These are phyloP conservation scores for Eucidaris tribuloides DNA, from an alignment of 35 echinoderm and acorn worm species.

Conservation along the genomic window DNA sequence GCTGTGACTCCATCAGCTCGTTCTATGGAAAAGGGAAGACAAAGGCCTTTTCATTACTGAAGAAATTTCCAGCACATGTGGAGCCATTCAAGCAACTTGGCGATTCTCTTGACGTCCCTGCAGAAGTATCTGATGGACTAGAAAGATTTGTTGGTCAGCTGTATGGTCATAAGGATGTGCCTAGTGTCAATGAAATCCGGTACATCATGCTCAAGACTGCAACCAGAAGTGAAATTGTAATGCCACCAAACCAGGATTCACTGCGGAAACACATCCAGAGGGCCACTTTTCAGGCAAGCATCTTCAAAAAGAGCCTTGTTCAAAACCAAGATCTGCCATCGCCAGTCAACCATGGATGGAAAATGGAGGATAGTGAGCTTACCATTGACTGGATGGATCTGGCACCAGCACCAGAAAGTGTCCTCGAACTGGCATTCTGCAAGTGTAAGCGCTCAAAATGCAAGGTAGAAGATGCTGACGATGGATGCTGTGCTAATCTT, in stretches of 20 bases:
- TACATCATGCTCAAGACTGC: conserved; percentile 40
- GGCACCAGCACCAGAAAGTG: conserved; percentile 35
- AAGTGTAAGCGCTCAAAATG: conserved; percentile 58
- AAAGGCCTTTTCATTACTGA: conserved; percentile 36
- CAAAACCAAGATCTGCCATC: conserved; percentile 20
- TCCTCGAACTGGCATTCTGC: conserved; percentile 54
- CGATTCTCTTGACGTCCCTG: conserved; percentile 6
- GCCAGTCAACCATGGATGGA: conserved; percentile 41
- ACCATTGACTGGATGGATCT: conserved; percentile 77
- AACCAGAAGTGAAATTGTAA: conserved; percentile 33
- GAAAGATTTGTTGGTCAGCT: conserved; percentile 50
- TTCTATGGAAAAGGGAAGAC: conserved; percentile 63
- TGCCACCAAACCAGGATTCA: conserved; percentile 57
- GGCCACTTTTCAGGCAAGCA: conserved; percentile 52
- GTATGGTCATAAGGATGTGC: conserved; percentile 36
- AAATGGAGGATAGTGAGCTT: conserved; percentile 35
- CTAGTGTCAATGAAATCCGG: conserved; percentile 33
- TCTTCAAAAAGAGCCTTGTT: conserved; percentile 16
- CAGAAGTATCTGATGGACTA: conserved; percentile 15
- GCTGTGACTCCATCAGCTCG: conserved; percentile 63
- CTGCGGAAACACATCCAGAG: conserved; percentile 52
- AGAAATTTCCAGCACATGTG: not conserved
- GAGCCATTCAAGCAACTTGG: conserved; percentile 43
- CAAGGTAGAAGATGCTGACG: conserved; percentile 16
- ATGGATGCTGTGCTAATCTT: conserved; percentile 31